phyloP scores from a whole-genome alignment of 2,888 invertebrate genomes.

The Operophtera brumata region DNA sequence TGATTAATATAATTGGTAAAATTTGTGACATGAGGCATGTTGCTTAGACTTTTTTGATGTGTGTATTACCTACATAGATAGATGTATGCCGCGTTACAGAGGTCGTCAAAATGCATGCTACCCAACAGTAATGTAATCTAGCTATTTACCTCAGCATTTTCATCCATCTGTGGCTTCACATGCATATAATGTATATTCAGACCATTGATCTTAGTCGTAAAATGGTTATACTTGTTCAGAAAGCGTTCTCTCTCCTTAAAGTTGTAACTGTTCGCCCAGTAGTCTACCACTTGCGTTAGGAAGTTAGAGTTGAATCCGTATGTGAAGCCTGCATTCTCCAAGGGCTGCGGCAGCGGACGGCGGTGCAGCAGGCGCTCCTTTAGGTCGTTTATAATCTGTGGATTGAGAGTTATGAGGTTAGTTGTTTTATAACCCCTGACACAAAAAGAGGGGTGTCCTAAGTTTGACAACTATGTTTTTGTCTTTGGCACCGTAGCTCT shows the following conservation, averaged over 20 bases:
- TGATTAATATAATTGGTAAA: too few relatives aligned
- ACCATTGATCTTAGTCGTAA: conserved; percentile 86
- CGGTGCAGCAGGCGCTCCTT: conserved; percentile 76
- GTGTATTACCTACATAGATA: too few relatives aligned
- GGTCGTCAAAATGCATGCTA: too few relatives aligned
- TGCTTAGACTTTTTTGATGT: too few relatives aligned
- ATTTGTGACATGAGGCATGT: too few relatives aligned
- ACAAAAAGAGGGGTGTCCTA: too few relatives aligned
- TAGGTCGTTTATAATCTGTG: conserved; percentile 75
- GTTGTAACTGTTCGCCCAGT: conserved; percentile 90
- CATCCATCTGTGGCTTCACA: conserved; percentile 76
- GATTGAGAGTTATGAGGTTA: background rate
- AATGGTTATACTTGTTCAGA: conserved; percentile 89
- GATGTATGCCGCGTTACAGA: too few relatives aligned
- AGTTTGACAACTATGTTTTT: too few relatives aligned
- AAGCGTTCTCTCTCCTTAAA: conserved; percentile 82
- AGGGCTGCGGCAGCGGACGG: conserved; percentile 73
- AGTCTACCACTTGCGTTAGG: conserved; percentile 83
- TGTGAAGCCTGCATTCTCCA: conserved; percentile 85
- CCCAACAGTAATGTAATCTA: too few relatives aligned
- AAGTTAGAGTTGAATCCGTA: conserved; percentile 90
- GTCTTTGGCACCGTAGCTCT: too few relatives aligned
- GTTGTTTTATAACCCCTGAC: too few relatives aligned
- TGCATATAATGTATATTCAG: conserved; percentile 88
- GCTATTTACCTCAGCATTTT: conserved; percentile 50